Conservation (phyloP, 2,797 vertebrate species). For the Poeciliopsis infans region DNA sequence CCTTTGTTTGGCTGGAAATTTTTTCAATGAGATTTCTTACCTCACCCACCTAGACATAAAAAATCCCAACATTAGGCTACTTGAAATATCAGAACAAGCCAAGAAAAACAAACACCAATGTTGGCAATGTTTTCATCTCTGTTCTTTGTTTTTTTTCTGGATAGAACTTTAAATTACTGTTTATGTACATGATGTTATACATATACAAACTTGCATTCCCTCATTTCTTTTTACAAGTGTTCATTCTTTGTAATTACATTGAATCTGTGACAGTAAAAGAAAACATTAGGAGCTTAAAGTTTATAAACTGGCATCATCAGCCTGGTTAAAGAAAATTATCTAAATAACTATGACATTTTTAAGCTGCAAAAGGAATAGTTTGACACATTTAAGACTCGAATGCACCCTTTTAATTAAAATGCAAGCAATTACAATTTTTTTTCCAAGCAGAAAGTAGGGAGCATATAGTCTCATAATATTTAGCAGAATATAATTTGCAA, state of each 20-base stretch:
- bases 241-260: background rate
- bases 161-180: background rate
- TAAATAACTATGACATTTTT: background rate
- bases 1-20: constrained; percentile 83
- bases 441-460: no score
- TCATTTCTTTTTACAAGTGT: background rate
- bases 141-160: background rate
- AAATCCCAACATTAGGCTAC: background rate
- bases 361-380: background rate
- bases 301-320: background rate
- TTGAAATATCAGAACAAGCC: background rate
- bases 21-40: constrained; percentile 81
- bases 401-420: no score
- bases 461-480: no score
- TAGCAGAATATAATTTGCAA: no score
- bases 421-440: no score
- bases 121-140: background rate
- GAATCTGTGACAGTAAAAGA: background rate
- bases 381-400: no score
- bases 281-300: background rate
- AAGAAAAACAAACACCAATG: background rate
- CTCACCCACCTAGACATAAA: constrained; percentile 83
- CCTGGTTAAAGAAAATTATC: no score
- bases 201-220: background rate
- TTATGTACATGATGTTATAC: background rate